A percentile compares a stretch with the other conserved stretches of the same genome.
phyloP scores from a whole-genome alignment of 2,113 vertebrate species.

The Pterocles orientalis region DNA sequence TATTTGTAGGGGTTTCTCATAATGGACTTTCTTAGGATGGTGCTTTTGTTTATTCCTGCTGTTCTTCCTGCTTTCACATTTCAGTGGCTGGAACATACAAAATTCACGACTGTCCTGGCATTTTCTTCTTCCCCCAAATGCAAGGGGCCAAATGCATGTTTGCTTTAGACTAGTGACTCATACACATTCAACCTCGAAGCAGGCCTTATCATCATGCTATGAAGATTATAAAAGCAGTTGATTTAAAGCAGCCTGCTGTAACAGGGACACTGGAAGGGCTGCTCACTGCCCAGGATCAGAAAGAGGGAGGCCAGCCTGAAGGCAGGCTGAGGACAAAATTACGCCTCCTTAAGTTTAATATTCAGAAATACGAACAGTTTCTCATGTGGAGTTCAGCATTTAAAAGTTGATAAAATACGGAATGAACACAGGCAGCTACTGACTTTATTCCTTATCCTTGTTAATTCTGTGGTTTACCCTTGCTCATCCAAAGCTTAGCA shows the following conservation, averaged over 20 bases:
- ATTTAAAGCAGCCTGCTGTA: neutral
- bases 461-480: neutral
- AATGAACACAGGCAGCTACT: neutral
- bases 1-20: neutral
- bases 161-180: neutral
- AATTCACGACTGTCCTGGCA: neutral
- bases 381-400: neutral
- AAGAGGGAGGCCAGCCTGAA: neutral
- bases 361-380: neutral
- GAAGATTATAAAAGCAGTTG: neutral
- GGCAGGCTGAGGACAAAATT: neutral
- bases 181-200: neutral
- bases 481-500: neutral
- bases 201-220: neutral
- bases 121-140: neutral
- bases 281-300: neutral
- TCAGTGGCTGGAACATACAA: neutral
- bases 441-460: neutral
- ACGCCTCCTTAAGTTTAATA: fast-evolving
- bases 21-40: neutral
- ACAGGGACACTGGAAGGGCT: neutral
- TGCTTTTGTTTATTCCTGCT: neutral
- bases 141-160: neutral
- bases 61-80: neutral
- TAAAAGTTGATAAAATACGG: neutral